Evolutionary conservation across 2,113 vertebrate species (phyloP).

Genomic region (Apeltes quadracus): DNA sequence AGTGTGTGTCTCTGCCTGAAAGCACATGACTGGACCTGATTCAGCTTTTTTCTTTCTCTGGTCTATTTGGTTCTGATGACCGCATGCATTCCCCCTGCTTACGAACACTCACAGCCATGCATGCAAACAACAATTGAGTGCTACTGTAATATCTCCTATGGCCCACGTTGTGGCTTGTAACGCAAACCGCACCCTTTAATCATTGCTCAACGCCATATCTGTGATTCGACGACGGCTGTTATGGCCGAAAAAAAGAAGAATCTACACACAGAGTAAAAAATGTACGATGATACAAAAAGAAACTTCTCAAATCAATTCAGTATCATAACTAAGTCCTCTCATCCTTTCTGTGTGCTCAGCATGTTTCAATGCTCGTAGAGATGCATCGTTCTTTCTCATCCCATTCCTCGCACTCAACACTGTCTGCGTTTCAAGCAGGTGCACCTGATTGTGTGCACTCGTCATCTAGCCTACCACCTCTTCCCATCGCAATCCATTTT

Average conservation of each 20-base stretch:
- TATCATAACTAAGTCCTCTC: background rate
- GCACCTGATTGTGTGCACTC: background rate
- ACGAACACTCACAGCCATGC: constrained; percentile 45
- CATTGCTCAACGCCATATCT: background rate
- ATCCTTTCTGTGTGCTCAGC: background rate
- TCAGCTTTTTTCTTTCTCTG: constrained; percentile 77
- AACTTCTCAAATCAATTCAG: background rate
- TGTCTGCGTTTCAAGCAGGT: background rate
- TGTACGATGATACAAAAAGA: background rate
- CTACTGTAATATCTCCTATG: constrained; percentile 26
- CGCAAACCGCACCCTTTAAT: background rate
- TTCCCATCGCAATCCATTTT: background rate
- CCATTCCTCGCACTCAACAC: background rate
- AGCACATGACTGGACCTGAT: constrained; percentile 78
- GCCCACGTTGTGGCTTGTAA: background rate
- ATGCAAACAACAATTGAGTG: constrained; percentile 19
- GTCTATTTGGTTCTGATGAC: constrained; percentile 77
- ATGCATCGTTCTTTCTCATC: background rate
- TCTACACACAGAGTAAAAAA: background rate
- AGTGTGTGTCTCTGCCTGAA: constrained; percentile 50
- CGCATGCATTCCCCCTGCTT: constrained; percentile 72
- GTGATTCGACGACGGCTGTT: background rate
- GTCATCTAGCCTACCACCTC: background rate
- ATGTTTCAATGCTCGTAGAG: background rate
- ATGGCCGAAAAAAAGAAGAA: background rate